Base-by-base conservation (phyloP, 2,113 vertebrate genomes). In the Oncorhynchus masou region DNA sequence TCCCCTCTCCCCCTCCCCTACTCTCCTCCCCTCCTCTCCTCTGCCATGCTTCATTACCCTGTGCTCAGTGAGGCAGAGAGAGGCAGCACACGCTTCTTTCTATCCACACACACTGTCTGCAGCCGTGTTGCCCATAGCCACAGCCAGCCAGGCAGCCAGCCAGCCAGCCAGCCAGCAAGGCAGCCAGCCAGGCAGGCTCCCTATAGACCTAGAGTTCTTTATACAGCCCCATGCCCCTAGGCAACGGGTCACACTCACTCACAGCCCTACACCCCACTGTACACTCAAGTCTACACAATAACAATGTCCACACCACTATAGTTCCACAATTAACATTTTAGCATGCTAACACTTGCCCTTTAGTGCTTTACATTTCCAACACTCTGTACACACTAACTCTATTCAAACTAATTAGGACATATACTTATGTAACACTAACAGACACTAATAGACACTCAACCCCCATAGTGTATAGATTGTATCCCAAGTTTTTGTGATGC, bases 21-120 rank as follows among this genome's bases (percentile, higher is more conserved):
- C 4, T 31, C 29, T 31, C 6, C 64, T 19, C 20, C 29, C 65
- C 11, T 15, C 78, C 76, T 24, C 91, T 62, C 85, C 88, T 85
- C 88, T 84, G 86, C 85, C 89, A 91, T 73, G 83, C 92, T 94
- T 92, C 92, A 92, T 92, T 94, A 92, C 84, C 78, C 89, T 81
- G 83, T 88, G 90, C 83, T 78, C 89, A 81, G 83, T 88, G 91
- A 83, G 91, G 91, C 91, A 91, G 87, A 85, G 79, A 84, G 83
- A 89, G 83, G 83, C 88, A 88, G 91, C 59, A 19, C 89, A 89
- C 88, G 87, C 88, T 87, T 87, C 90, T 87, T 89, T 91, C 90
- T 90, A 93, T 81, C 88, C 89, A 92, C 91, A 90, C 87, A 84
- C 88, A 84, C 64, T 51, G 84, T 73, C 39, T 84, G 85, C 85